A percentile compares a stretch with the other conserved stretches of the same genome.
Conservation (phyloP, 2,888 invertebrate genomes). For the Ptychoptera albimana region DNA sequence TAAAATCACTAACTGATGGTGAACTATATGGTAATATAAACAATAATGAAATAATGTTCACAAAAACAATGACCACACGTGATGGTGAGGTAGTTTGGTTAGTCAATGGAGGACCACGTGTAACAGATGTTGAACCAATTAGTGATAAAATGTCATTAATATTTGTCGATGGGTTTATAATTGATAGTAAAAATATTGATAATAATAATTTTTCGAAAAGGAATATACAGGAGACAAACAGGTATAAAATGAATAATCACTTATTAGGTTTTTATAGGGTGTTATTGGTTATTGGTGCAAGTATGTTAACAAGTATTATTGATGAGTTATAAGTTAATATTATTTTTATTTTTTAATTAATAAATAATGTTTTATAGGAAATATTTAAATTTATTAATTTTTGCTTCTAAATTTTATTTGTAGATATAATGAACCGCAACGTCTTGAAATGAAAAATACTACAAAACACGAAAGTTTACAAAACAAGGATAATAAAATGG, state of each 20-base stretch:
- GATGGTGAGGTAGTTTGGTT: conserved; percentile 19
- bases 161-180: conserved; percentile 30
- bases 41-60: conserved; percentile 30
- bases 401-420: neutral
- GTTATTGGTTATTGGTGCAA: too few relatives aligned
- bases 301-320: conserved; percentile 7
- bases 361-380: neutral
- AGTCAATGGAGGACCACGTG: conserved; percentile 23
- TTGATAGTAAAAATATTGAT: conserved; percentile 28
- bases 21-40: conserved; percentile 31
- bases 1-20: conserved; percentile 32
- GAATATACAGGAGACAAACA: conserved; percentile 31
- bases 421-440: conserved; percentile 29
- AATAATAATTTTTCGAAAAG: conserved; percentile 29
- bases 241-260: conserved; percentile 15
- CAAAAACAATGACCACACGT: conserved; percentile 17
- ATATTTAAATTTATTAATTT: neutral
- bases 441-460: conserved; percentile 25
- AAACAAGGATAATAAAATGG: conserved; percentile 15
- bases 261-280: too few relatives aligned
- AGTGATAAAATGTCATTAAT: conserved; percentile 28
- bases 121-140: conserved; percentile 26
- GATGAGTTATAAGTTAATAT: neutral
- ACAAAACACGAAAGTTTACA: conserved; percentile 21
- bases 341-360: neutral